phyloP scores from a whole-genome alignment of 2,113 vertebrate species.

The Microtus ochrogaster region DNA sequence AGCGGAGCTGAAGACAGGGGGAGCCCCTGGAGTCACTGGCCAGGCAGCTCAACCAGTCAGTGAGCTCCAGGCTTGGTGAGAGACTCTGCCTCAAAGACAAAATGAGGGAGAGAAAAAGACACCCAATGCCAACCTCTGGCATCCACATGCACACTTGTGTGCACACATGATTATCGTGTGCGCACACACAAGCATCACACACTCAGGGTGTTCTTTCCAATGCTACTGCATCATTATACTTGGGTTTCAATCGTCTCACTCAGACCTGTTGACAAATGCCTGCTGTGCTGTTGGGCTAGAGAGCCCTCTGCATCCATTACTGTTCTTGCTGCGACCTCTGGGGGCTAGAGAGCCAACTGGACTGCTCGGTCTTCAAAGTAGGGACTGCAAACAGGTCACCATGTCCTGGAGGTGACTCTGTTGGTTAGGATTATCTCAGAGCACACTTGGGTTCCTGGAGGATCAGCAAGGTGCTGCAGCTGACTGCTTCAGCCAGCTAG shows the following conservation, averaged over 20 bases:
- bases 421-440: accelerated
- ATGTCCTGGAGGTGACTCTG: accelerated
- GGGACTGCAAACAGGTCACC: accelerated
- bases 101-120: not conserved
- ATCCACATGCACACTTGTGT: not conserved
- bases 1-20: not conserved
- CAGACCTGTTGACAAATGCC: not conserved
- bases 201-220: not conserved
- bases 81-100: not conserved
- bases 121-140: not conserved
- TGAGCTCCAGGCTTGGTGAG: not conserved
- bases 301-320: not conserved
- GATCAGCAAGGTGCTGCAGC: accelerated
- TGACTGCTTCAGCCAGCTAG: not conserved
- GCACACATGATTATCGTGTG: not conserved
- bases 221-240: not conserved
- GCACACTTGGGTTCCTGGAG: not conserved
- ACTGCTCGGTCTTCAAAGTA: too few relatives aligned
- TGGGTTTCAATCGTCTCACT: not conserved
- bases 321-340: accelerated
- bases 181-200: not conserved
- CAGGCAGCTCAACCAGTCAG: not conserved
- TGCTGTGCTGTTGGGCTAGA: not conserved
- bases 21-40: not conserved
- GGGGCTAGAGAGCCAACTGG: not conserved